phyloP scores from a whole-genome alignment of 2,113 vertebrate species.

The Prunella fulvescens region DNA sequence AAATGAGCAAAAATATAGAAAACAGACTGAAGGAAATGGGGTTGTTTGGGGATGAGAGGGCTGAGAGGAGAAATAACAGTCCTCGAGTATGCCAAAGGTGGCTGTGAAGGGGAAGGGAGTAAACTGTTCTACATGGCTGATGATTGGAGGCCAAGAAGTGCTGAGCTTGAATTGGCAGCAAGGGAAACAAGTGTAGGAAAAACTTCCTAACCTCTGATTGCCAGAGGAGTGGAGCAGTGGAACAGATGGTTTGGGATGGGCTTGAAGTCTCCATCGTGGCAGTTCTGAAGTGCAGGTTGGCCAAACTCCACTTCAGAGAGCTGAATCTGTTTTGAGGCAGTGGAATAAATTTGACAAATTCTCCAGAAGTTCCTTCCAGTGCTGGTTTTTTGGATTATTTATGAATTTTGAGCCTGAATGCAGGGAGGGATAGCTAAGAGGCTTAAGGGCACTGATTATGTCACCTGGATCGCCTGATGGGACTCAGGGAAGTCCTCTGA shows the following conservation, averaged over 20 bases:
- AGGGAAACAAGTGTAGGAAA: slow-evolving; percentile 15
- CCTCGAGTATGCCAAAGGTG: background rate
- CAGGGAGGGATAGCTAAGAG: background rate
- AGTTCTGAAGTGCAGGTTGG: background rate
- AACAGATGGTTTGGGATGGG: slow-evolving; percentile 17
- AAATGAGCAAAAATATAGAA: background rate
- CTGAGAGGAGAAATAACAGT: background rate
- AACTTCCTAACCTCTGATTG: background rate
- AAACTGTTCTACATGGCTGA: background rate
- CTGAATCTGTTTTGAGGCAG: background rate
- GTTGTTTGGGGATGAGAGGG: background rate
- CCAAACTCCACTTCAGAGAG: background rate
- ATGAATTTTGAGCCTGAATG: background rate
- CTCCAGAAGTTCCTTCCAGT: background rate
- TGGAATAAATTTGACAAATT: slow-evolving; percentile 34
- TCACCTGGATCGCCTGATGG: background rate
- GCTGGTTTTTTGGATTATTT: too few relatives aligned
- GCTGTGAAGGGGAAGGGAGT: background rate
- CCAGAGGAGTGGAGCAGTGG: background rate
- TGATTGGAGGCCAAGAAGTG: background rate
- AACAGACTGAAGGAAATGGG: background rate
- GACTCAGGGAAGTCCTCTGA: background rate
- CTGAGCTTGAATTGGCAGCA: background rate
- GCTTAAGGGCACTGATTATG: background rate
- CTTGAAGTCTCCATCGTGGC: background rate